These are phyloP conservation scores for Amphipyra berbera DNA, from an alignment of 2,888 invertebrate genomes.

Conservation along the genomic window DNA sequence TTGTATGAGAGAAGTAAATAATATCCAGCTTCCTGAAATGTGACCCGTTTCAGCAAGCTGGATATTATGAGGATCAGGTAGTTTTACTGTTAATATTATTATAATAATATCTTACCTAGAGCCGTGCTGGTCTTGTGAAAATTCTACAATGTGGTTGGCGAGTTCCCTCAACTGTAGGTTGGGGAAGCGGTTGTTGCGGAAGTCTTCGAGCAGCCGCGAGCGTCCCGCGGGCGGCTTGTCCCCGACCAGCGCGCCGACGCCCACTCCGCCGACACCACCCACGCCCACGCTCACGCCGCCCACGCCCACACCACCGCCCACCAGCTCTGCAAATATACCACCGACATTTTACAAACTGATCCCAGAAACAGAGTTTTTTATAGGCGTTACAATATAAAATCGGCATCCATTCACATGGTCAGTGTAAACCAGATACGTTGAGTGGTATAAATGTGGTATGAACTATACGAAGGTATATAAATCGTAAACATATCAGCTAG, in stretches of 20 bases:
- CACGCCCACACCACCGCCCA: conserved; percentile 80
- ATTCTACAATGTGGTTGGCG: conserved; percentile 99
- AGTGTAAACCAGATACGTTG: conserved; percentile 14
- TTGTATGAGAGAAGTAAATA: no score
- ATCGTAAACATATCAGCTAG: background rate
- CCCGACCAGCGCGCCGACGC: conserved; percentile 79
- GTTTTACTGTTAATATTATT: background rate
- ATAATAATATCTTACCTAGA: conserved; percentile 89
- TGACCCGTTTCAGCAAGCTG: no score
- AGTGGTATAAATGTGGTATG: conserved; percentile 2
- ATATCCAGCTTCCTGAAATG: no score
- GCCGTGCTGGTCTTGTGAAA: conserved; percentile 99
- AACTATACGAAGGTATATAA: background rate
- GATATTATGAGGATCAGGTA: background rate
- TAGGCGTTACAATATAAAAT: conserved; percentile 4
- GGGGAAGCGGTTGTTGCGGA: conserved; percentile 96
- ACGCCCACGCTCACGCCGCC: conserved; percentile 72
- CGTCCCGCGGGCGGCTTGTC: conserved; percentile 92
- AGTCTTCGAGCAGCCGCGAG: conserved; percentile 98
- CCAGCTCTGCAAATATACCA: conserved; percentile 73
- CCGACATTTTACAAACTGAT: conserved; percentile 18
- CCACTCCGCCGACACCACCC: conserved; percentile 66
- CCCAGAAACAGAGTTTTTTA: background rate
- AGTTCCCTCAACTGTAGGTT: conserved; percentile 97
- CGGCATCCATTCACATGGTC: conserved; percentile 11